phyloP scores from a whole-genome alignment of 1,140 invertebrate genomes.

The Drosophila sp. region DNA sequence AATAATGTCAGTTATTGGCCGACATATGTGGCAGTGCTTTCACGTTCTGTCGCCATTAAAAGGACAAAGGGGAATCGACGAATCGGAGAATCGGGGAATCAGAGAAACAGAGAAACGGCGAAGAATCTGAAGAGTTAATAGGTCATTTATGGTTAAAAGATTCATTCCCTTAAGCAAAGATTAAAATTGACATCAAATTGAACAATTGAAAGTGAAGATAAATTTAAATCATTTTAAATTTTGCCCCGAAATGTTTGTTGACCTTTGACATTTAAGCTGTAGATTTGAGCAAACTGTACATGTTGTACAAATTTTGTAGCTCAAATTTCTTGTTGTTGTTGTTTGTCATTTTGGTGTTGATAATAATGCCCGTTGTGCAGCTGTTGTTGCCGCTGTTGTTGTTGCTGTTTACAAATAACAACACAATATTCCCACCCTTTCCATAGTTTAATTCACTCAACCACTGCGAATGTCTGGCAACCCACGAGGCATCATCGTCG shows the following conservation, averaged over 20 bases:
- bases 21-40: conserved; percentile 73
- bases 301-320: background rate
- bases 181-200: background rate
- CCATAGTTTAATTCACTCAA: conserved; percentile 25
- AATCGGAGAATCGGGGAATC: background rate
- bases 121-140: conserved; percentile 20
- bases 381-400: conserved; percentile 52
- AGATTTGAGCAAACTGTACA: conserved; percentile 5
- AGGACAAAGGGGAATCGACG: background rate
- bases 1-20: conserved; percentile 77
- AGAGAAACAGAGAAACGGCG: background rate
- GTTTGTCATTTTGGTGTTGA: conserved; percentile 61
- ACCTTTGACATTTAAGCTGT: conserved; percentile 17
- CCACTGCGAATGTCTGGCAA: conserved; percentile 50
- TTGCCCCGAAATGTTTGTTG: background rate
- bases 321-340: conserved; percentile 28
- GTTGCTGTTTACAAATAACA: conserved; percentile 53
- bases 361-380: conserved; percentile 48
- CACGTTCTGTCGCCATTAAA: conserved; percentile 62
- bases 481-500: conserved; percentile 19
- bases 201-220: conserved; percentile 6
- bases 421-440: conserved; percentile 16
- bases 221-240: conserved; percentile 24
- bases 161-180: conserved; percentile 39
- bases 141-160: conserved; percentile 44